These are phyloP conservation scores for Sinocyclocheilus anshuiensis DNA, from an alignment of 2,113 vertebrate species.

Conservation along the genomic window DNA sequence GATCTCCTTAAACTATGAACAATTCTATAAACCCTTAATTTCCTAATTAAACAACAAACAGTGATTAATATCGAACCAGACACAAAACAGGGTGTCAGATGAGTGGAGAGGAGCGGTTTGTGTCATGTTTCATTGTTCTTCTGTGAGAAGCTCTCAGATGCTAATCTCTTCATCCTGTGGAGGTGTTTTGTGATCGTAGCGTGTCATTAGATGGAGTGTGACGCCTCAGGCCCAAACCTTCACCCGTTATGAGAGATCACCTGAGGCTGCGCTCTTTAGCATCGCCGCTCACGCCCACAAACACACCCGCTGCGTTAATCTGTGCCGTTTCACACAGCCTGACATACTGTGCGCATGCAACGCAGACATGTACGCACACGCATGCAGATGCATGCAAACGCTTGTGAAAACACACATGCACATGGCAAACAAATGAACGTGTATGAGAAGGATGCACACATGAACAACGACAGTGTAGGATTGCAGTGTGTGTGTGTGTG, in stretches of 20 bases:
- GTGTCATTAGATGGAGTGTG: constrained; percentile 37
- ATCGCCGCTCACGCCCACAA: constrained; percentile 30
- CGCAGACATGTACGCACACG: background rate
- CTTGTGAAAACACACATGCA: background rate
- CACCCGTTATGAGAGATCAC: constrained; percentile 3
- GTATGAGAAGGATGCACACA: background rate
- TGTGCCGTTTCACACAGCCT: background rate
- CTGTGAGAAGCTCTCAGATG: constrained; percentile 9
- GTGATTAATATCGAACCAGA: background rate
- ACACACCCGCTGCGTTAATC: background rate
- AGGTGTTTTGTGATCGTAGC: constrained; percentile 23
- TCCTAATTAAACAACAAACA: background rate
- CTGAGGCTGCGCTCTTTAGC: constrained; percentile 22
- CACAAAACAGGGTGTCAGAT: background rate
- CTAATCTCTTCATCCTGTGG: constrained; percentile 25
- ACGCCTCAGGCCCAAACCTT: constrained; percentile 48
- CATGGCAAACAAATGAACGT: background rate
- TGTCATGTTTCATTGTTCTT: constrained; percentile 11
- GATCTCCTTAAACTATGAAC: background rate
- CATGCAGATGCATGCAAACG: too few relatives aligned
- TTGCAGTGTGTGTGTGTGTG: constrained; percentile 17
- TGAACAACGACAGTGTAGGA: background rate
- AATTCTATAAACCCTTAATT: background rate
- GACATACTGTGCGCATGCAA: background rate
- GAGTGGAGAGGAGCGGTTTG: background rate